These are phyloP conservation scores for Cirrhinus molitorella DNA, from an alignment of 2,797 vertebrate genomes.

Conservation along the genomic window DNA sequence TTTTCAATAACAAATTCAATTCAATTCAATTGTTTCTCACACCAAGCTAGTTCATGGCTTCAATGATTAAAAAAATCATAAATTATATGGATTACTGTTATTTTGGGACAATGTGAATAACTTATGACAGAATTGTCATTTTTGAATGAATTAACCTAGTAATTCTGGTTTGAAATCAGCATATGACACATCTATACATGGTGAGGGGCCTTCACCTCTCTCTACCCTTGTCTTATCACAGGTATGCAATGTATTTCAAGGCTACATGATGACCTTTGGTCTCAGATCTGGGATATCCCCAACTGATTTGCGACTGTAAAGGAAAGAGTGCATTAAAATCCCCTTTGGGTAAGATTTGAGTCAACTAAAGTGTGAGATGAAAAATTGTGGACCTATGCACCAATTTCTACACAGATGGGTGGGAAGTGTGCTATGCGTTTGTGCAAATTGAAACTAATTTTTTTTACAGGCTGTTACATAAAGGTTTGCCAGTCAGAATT, in stretches of 20 bases:
- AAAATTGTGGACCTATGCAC: constrained; percentile 22
- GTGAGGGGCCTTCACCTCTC: neutral
- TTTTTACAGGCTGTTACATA: constrained; percentile 1
- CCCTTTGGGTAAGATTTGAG: constrained; percentile 31
- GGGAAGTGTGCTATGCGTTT: constrained; percentile 32
- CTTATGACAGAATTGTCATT: neutral
- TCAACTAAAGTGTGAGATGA: constrained; percentile 1
- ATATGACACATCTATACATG: neutral
- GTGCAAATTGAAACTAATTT: constrained; percentile 13
- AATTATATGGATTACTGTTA: neutral
- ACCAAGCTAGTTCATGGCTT: neutral
- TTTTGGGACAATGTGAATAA: neutral
- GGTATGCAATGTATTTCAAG: constrained; percentile 4
- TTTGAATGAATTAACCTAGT: neutral
- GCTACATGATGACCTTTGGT: constrained; percentile 25
- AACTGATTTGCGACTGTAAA: neutral
- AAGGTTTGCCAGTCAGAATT: neutral
- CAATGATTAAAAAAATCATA: neutral
- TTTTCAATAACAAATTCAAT: neutral
- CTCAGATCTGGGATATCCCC: constrained; percentile 38
- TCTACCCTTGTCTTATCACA: constrained; percentile 32
- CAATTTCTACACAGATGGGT: constrained; percentile 31
- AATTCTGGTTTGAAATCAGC: constrained; percentile 4
- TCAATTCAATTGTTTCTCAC: neutral
- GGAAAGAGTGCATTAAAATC: constrained; percentile 28